Evolutionary conservation across 2,113 vertebrate species (phyloP).

Genomic region (Pantherophis guttatus): DNA sequence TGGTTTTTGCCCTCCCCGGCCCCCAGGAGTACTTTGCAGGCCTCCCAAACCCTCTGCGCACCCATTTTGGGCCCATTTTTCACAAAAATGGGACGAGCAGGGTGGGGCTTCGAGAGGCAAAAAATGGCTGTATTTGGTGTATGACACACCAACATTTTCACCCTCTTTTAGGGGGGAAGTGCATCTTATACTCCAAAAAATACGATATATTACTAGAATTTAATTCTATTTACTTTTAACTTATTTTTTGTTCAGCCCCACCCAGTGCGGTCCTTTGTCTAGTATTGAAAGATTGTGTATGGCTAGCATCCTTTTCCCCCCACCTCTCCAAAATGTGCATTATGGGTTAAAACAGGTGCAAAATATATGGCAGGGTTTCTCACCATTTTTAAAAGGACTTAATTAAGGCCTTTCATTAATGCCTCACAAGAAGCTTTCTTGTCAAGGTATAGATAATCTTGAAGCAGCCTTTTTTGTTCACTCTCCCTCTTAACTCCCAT

Average conservation of each 20-base stretch:
- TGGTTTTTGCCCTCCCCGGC: no score
- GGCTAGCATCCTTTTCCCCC: not conserved
- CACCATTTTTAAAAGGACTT: not conserved
- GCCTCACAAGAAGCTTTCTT: not conserved
- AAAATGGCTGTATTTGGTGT: no score
- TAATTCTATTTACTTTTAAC: not conserved
- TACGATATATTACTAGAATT: not conserved
- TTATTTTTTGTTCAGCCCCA: not conserved
- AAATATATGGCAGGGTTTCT: not conserved
- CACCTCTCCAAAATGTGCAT: not conserved
- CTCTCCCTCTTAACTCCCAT: not conserved
- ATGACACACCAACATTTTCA: no score
- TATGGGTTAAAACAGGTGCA: not conserved
- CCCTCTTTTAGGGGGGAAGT: no score
- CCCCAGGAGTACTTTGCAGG: no score
- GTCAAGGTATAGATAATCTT: not conserved
- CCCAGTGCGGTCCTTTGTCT: not conserved
- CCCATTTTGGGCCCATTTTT: no score
- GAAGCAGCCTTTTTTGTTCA: not conserved
- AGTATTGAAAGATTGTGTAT: not conserved
- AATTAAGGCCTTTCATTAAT: not conserved
- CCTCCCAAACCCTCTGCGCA: no score
- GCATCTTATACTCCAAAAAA: no score
- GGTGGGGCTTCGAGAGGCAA: no score
- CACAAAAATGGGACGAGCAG: no score